Evolutionary conservation across 1,140 invertebrate species (phyloP), one percentile per base, ranked within the genome.

Genomic region (Gryllus bimaculatus): DNA sequence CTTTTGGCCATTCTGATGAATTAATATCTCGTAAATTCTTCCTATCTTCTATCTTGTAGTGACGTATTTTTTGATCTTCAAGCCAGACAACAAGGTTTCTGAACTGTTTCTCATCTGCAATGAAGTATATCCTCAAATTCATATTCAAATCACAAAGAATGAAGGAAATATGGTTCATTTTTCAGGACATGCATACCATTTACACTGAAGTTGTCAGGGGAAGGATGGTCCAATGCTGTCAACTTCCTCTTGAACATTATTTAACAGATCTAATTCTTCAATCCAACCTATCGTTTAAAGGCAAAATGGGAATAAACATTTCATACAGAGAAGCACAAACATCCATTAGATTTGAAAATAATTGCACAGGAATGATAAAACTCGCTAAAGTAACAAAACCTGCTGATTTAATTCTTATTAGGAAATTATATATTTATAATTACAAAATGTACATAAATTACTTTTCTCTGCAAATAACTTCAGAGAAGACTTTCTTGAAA

Each of bases 1-100:
- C 87, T 82, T 90, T 88, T 47, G 88, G 86, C 96, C 96, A 98
- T 66, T 90, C 84, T 5, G 86, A 83, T 21, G 88, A 87, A 77
- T 87, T 85, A 8, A 92, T 89, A 80, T 92, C 88, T 76, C 93
- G 88, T 26, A 99, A 84, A 3, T 86, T 87, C 80, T 89, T 90
- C 39, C 95, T 87, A 80, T 96, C 93, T 85, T 97, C 94, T 80
- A 96, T 93, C 82, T 92, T 92, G 83, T 96, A 96, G 82, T 93
- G 91, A 20, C 96, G 91, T 82, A 98, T 97, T 87, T 96, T 97
- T 85, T 97, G 95, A 85, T 97, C 94, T 87, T 99, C 97, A 47
- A 98, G 84, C 97, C 97, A 99, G 2, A 94, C 84, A 21, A 98
- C 89, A 48, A 96, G 87, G 83, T 91, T 93, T 78, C 93, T 90